Evolutionary conservation across 2,113 vertebrate genomes (phyloP).

Genomic region (Drymodes brunneopygia): DNA sequence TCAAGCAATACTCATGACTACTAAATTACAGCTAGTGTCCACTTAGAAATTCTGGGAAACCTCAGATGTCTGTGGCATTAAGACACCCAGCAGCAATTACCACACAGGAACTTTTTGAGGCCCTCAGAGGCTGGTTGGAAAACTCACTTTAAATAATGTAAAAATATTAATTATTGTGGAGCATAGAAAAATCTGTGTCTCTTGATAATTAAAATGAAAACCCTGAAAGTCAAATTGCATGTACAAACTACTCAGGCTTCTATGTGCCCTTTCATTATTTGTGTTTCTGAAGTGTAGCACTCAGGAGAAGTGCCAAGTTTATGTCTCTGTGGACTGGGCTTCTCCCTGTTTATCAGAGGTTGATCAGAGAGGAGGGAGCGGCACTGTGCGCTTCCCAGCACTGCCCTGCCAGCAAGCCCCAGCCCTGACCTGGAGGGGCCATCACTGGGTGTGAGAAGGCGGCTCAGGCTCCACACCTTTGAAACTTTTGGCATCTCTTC

Average conservation of each 20-base stretch:
- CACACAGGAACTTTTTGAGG: not conserved
- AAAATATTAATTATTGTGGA: not conserved
- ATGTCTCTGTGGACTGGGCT: not conserved
- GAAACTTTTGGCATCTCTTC: not conserved
- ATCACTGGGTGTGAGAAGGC: not conserved
- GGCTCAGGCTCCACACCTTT: not conserved
- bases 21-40: not conserved
- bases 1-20: not conserved
- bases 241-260: not conserved
- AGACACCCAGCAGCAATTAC: not conserved
- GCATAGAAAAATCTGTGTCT: not conserved
- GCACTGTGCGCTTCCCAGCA: fast-evolving
- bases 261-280: not conserved
- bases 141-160: not conserved
- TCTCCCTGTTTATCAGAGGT: slow-evolving; percentile 34
- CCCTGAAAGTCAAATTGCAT: not conserved
- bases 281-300: not conserved
- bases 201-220: not conserved
- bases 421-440: slow-evolving; percentile 23
- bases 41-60: not conserved
- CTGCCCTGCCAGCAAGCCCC: not conserved
- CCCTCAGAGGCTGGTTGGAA: not conserved
- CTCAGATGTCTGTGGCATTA: not conserved
- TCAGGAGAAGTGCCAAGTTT: not conserved
- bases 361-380: not conserved